phyloP scores from a whole-genome alignment of 1,140 invertebrate genomes.

The Manduca sexta region DNA sequence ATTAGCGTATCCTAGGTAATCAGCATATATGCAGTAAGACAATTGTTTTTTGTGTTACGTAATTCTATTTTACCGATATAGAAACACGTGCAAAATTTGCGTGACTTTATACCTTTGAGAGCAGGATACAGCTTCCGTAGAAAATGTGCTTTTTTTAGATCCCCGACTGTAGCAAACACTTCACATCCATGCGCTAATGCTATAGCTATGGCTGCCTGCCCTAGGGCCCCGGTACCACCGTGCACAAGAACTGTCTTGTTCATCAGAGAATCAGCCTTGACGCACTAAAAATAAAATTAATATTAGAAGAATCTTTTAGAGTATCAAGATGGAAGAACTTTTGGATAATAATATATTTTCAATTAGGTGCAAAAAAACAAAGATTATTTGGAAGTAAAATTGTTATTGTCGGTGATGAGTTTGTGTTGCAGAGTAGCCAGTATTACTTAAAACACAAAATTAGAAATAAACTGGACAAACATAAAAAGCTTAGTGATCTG shows the following conservation, averaged over 20 bases:
- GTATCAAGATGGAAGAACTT: background rate
- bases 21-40: too few species aligned
- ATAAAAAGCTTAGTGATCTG: too few species aligned
- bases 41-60: too few species aligned
- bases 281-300: background rate
- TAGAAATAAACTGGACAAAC: too few species aligned
- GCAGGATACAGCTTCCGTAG: slow-evolving; percentile 25
- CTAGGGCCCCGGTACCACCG: slow-evolving; percentile 80
- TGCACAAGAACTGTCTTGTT: slow-evolving; percentile 75
- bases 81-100: too few species aligned
- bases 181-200: slow-evolving; percentile 64
- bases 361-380: too few species aligned
- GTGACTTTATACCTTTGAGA: slow-evolving; percentile 11
- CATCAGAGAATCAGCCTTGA: background rate
- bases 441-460: too few species aligned
- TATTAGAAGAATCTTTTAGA: background rate
- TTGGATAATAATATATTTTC: background rate
- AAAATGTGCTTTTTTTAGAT: slow-evolving; percentile 44
- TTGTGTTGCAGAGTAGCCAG: too few species aligned
- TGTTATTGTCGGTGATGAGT: too few species aligned
- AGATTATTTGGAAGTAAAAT: too few species aligned
- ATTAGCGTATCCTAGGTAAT: too few species aligned
- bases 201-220: slow-evolving; percentile 80
- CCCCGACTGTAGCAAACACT: slow-evolving; percentile 66
- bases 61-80: too few species aligned